Conservation (phyloP, 2,888 invertebrate species). For the Lithosia quadra region DNA sequence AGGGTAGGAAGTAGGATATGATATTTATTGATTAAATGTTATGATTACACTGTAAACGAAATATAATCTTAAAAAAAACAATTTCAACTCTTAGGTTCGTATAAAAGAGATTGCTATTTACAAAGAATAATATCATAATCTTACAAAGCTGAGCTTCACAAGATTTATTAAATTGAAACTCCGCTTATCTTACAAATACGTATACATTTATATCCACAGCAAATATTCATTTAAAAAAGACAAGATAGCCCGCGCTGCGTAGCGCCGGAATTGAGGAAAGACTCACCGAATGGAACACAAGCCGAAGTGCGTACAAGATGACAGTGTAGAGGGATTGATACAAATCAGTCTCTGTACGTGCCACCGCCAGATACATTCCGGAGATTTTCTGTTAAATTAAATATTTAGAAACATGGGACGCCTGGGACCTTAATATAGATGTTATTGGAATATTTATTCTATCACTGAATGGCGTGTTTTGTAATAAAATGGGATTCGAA, state of each 20-base stretch:
- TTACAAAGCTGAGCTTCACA: constrained; percentile 8
- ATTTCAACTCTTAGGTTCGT: neutral
- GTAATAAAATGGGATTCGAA: neutral
- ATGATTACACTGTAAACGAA: neutral
- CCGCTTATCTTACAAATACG: constrained; percentile 40
- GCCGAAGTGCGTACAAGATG: constrained; percentile 31
- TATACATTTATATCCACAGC: constrained; percentile 26
- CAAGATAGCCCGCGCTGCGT: constrained; percentile 17
- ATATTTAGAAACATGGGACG: constrained; percentile 24
- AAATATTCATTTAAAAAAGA: constrained; percentile 49
- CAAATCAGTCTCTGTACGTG: constrained; percentile 20
- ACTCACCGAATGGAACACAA: constrained; percentile 43
- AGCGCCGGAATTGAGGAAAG: constrained; percentile 33
- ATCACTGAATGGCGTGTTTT: neutral
- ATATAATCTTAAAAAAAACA: neutral
- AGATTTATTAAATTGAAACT: constrained; percentile 43
- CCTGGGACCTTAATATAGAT: constrained; percentile 7
- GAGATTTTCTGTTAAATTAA: constrained; percentile 23
- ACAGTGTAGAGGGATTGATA: constrained; percentile 24
- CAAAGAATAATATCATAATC: constrained; percentile 10
- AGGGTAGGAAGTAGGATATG: no score
- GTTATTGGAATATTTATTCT: constrained; percentile 15
- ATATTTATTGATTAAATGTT: no score
- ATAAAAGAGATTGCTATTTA: neutral
- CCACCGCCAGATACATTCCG: constrained; percentile 10